Base-by-base conservation (phyloP, 1,140 invertebrate genomes). In the Eufriesea mexicana region DNA sequence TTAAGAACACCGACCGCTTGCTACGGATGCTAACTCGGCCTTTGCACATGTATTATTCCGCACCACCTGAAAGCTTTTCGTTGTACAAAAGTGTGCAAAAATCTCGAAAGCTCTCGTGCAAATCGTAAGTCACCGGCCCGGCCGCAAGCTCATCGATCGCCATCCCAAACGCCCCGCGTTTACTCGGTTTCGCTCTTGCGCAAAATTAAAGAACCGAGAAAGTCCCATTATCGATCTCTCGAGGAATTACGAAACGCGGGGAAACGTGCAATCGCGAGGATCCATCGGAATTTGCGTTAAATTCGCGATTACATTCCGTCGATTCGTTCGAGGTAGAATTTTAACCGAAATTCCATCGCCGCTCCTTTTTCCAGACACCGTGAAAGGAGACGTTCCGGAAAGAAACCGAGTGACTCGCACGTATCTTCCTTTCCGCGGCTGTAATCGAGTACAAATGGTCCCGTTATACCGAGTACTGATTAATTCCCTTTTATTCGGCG, bases 31-130 rank as follows among this genome's bases (percentile, higher is more conserved):
- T 55, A 35, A 66, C 77, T 68, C 49, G 75, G 59, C 61, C 76
- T 85, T 85, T 74, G 82, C 84, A 88, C 86, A 92, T 92, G 89
- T 90, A 92, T 92, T 92, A 92, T 92, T 92, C 90, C 76, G 80
- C 83, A 84, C 76, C 71, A 81, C 78, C 87, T 92, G 86, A 92
- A 92, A 92, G 90, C 90, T 91, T 92, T 92, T 91, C 90, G 89
- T 71, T 92, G 91, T 92, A 86, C 70, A 90, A 84, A 89, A 91
- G 86, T 86, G 79, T 77, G 84, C 55, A 87, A 90, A 91, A 90
- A 88, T 89, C 83, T 85, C 47, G 71, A 77, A 88, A 81, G 77
- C 79, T 78, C 68, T 68, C 28, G 76, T 81, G 84, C 82, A 87
- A 92, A 91, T 91, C 87, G 84, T 90, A 86, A 91, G 80, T 91